These are phyloP conservation scores for Stramonita haemastoma DNA, from an alignment of 2,888 invertebrate genomes.

Conservation along the genomic window DNA sequence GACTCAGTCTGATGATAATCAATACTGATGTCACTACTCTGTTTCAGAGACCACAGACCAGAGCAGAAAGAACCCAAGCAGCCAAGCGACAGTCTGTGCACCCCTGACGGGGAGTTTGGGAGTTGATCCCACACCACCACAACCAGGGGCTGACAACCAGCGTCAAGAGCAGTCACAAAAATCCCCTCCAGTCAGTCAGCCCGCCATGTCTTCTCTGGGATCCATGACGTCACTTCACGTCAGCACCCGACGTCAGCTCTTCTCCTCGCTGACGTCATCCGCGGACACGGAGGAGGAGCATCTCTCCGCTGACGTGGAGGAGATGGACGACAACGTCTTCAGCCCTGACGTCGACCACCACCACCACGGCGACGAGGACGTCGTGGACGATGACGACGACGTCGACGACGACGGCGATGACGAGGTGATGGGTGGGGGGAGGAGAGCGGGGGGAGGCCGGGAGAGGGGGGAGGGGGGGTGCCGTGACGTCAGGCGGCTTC, in stretches of 20 bases:
- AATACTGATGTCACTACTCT: neutral
- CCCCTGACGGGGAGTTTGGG: neutral
- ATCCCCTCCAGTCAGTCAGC: neutral
- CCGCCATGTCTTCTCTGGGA: neutral
- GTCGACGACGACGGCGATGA: slow-evolving; percentile 30
- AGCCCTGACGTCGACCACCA: slow-evolving; percentile 37
- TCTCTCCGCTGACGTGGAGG: slow-evolving; percentile 36
- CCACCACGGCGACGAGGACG: slow-evolving; percentile 1
- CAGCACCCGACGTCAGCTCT: slow-evolving; percentile 11
- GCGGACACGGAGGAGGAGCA: slow-evolving; percentile 41
- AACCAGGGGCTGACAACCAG: neutral
- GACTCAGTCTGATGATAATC: neutral
- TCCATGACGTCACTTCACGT: neutral
- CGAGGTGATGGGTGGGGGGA: slow-evolving; percentile 6
- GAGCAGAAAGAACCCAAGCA: neutral
- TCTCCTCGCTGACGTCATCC: slow-evolving; percentile 38
- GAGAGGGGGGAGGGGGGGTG: neutral
- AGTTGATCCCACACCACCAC: no score
- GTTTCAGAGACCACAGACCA: neutral
- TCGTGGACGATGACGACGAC: no score
- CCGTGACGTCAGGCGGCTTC: neutral
- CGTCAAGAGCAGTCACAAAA: neutral
- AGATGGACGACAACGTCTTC: slow-evolving; percentile 44
- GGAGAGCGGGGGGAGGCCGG: neutral
- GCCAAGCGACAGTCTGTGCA: no score